Conservation (phyloP, 2,797 vertebrate genomes). For the Syngnathus rostellatus region DNA sequence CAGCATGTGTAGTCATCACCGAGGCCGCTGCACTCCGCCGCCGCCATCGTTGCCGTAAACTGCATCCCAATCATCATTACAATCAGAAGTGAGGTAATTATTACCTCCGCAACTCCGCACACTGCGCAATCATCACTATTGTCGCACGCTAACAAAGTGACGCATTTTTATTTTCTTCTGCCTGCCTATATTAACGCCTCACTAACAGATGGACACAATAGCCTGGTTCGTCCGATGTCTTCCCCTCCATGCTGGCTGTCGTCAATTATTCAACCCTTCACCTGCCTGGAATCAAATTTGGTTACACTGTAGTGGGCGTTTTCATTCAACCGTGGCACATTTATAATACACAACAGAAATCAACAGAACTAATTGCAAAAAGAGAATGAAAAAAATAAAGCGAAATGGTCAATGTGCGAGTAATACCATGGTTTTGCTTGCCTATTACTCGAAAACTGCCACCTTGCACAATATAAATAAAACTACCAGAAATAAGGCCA, state of each 20-base stretch:
- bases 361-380: too few relatives aligned
- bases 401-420: too few relatives aligned
- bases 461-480: background rate
- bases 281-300: conserved; percentile 59
- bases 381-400: too few relatives aligned
- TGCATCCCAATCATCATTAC: conserved; percentile 59
- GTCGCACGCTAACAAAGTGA: conserved; percentile 52
- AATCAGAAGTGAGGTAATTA: conserved; percentile 64
- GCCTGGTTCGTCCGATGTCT: conserved; percentile 61
- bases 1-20: conserved; percentile 33
- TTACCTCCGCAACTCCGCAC: conserved; percentile 40
- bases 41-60: conserved; percentile 33
- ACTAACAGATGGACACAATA: conserved; percentile 67
- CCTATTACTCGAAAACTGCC: too few relatives aligned
- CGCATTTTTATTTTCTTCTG: conserved; percentile 57
- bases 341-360: background rate
- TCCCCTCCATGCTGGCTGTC: conserved; percentile 39
- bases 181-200: conserved; percentile 58
- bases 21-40: conserved; percentile 30
- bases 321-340: background rate
- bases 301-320: conserved; percentile 19
- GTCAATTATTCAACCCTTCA: conserved; percentile 71
- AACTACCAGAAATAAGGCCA: background rate
- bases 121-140: conserved; percentile 47
- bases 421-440: too few relatives aligned